phyloP scores from a whole-genome alignment of 1,140 invertebrate genomes.

The Homarus americanus region DNA sequence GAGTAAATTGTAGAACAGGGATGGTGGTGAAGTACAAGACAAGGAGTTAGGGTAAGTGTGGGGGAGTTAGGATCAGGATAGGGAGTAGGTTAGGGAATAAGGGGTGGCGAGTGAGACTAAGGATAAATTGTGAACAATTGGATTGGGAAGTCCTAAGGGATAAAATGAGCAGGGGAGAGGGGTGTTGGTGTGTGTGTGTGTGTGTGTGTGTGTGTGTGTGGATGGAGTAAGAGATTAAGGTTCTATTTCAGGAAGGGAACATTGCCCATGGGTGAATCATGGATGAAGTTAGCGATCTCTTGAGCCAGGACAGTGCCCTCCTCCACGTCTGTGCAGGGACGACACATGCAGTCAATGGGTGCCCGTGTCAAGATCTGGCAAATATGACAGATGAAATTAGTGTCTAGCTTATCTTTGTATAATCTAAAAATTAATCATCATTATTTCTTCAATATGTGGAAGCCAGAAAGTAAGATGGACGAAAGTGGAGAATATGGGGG shows the following conservation, averaged over 20 bases:
- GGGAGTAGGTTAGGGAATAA: too few relatives aligned
- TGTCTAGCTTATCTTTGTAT: too few relatives aligned
- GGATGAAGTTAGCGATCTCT: slow-evolving; percentile 92
- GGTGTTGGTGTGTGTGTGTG: background rate
- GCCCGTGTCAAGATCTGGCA: slow-evolving; percentile 91
- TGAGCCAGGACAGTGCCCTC: slow-evolving; percentile 92
- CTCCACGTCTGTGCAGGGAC: slow-evolving; percentile 92
- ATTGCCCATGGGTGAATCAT: slow-evolving; percentile 83
- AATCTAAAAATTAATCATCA: too few relatives aligned
- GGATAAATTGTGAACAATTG: too few relatives aligned
- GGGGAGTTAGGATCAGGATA: too few relatives aligned
- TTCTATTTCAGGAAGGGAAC: slow-evolving; percentile 70
- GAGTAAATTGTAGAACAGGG: too few relatives aligned
- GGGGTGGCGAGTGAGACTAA: too few relatives aligned
- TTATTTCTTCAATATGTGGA: too few relatives aligned
- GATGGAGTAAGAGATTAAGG: background rate
- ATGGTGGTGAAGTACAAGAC: background rate
- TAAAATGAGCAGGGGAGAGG: background rate
- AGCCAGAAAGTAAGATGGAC: too few relatives aligned
- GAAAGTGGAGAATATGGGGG: too few relatives aligned
- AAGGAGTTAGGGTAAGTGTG: background rate
- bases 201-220: background rate
- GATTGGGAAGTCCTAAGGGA: too few relatives aligned
- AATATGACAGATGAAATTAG: slow-evolving; percentile 51
- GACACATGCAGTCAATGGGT: slow-evolving; percentile 94